phyloP scores from a whole-genome alignment of 1,140 invertebrate species.

The Antheraea pernyi region DNA sequence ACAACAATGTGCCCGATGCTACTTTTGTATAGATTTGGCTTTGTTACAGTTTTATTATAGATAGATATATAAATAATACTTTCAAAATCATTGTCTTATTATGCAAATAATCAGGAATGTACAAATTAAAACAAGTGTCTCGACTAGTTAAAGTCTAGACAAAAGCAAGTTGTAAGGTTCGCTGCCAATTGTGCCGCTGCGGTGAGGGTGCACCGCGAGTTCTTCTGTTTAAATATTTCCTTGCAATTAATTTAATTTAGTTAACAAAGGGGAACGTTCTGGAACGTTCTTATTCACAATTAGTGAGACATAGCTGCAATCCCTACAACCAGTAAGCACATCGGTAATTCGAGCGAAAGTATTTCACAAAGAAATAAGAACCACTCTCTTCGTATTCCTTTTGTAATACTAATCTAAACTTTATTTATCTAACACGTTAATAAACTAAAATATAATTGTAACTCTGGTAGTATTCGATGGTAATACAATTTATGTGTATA shows the following conservation, averaged over 20 bases:
- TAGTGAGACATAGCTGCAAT: constrained; percentile 57
- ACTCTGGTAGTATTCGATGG: too few relatives aligned
- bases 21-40: too few relatives aligned
- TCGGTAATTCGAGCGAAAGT: constrained; percentile 22
- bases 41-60: too few relatives aligned
- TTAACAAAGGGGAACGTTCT: constrained; percentile 62
- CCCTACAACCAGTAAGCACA: constrained; percentile 34
- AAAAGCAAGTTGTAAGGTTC: constrained; percentile 55
- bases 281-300: constrained; percentile 53
- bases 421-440: not conserved
- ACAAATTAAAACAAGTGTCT: constrained; percentile 44
- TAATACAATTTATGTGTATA: too few relatives aligned
- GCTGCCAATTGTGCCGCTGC: constrained; percentile 52
- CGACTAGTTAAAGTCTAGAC: constrained; percentile 60
- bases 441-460: too few relatives aligned
- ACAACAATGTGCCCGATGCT: too few relatives aligned
- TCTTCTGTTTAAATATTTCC: constrained; percentile 72
- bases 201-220: constrained; percentile 43
- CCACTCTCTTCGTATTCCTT: not conserved
- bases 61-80: too few relatives aligned
- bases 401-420: not conserved
- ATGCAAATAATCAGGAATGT: constrained; percentile 31
- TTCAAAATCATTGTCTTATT: constrained; percentile 38
- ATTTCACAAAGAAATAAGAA: not conserved
- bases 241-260: constrained; percentile 72